Conservation (phyloP, 1,140 invertebrate species). For the Drosophila obscura region DNA sequence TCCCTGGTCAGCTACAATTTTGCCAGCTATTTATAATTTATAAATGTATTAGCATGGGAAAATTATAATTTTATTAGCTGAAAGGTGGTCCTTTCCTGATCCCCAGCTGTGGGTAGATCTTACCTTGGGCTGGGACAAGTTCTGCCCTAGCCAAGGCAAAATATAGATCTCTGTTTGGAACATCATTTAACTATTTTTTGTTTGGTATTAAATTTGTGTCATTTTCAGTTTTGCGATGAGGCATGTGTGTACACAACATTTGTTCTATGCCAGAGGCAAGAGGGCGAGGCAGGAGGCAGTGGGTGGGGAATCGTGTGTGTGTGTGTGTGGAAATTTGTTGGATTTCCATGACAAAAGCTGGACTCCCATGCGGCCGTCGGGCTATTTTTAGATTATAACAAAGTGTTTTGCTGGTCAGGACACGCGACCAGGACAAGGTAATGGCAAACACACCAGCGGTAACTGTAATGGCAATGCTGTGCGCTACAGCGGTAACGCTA, state of each 20-base stretch:
- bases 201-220: conserved; percentile 38
- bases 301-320: background rate
- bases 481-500: background rate
- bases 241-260: conserved; percentile 40
- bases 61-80: no score
- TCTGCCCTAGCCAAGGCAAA: no score
- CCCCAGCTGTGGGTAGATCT: no score
- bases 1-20: background rate
- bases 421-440: conserved; percentile 49
- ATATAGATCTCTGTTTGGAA: no score
- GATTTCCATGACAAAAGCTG: conserved; percentile 42
- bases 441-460: background rate
- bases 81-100: no score
- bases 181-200: background rate
- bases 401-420: conserved; percentile 45
- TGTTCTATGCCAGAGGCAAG: conserved; percentile 7
- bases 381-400: conserved; percentile 70
- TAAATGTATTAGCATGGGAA: conserved; percentile 6
- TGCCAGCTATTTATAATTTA: conserved; percentile 20
- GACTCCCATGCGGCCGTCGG: conserved; percentile 42
- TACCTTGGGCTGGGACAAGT: no score
- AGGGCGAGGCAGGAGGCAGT: no score
- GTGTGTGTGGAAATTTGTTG: conserved; percentile 46
- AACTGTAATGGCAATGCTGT: background rate
- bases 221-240: conserved; percentile 33